Base-by-base conservation (phyloP, 2,888 invertebrate species). In the Stegana nigrithorax region DNA sequence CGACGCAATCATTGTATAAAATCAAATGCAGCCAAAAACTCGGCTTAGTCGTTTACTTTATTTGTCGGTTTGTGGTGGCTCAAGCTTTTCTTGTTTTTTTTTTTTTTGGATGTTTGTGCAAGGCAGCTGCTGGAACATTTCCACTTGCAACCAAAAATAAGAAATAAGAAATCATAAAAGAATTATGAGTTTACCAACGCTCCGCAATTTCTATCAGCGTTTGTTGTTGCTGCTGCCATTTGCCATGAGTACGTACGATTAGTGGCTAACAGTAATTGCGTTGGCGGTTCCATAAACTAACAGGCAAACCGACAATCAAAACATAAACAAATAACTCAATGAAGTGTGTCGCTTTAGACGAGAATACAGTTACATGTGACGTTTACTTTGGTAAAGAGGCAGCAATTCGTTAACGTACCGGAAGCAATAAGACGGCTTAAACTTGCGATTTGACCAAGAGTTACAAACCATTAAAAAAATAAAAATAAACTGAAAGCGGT, bases 141-240 rank as follows among this genome's bases (percentile, higher is more conserved):
- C 39, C n/a, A 29, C 39, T 4, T 8, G 14, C 6, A 29, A 29
- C 6, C 6, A 29, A 29, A 29, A 29, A 29, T 7, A 29, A 29
- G 10, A 29, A 29, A 29, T 29, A 29, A 29, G 10, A 7, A 29
- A 29, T n/a, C n/a, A n/a, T n/a, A n/a, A n/a, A 23, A 47, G 12
- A 7, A 51, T 14, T 75, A 77, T 77, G 76, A 71, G 73, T 68
- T 76, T 77, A 72, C 74, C 75, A 62, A 66, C 68, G 36, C 63
- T 77, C 53, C 70, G 70, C 47, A 68, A 73, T 32, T 71, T 77
- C 64, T 77, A 77, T 58, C 75, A 78, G 60, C 71, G 72, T 21
- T 67, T 77, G 55, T 61, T 77, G 45, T 63, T 77, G 57, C 67
- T 77, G 36, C 56, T 77, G 67, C 76, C 76, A 57, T 77, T 77